Evolutionary conservation across 1,140 invertebrate species (phyloP), one percentile per base, ranked within the genome.

Genomic region (Caenorhabditis tropicalis): DNA sequence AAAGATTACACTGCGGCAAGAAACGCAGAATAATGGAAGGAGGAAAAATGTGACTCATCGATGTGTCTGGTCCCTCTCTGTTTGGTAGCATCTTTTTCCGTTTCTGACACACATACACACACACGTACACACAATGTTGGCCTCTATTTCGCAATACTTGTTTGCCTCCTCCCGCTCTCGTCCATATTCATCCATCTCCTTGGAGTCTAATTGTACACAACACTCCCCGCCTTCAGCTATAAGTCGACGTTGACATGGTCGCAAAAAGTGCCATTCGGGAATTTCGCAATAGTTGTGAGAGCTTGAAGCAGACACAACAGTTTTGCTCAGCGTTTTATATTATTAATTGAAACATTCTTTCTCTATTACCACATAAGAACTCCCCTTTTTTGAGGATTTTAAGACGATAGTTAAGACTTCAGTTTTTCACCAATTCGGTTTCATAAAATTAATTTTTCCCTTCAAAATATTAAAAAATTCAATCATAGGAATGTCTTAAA

Each of bases 131-230:
- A 43, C 65, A 39, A 74, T 12, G n/a, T 74, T 74, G 65, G 16
- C 36, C 33, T 24, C 65, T 15, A 74, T 74, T 74, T 74, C 65
- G 65, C 65, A 74, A 74, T 74, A 27, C 33, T 36, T 21, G 29
- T 31, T 10, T 21, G 10, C 21, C 31, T 31, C 58, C 31, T 60
- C 33, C 29, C 24, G 51, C 9, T 43, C 5, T 10, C 33, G 36
- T 43, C 33, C 33, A 36, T 74, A 74, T 74, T 74, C 65, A 74
- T 74, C 65, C 65, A 43, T 65, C 58, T 43, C 36, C 65, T 74
- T 74, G 65, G 65, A 74, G 65, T 74, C 36, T 74, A 24, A 74
- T 74, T 39, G 65, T 74, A 43, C 65, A 39, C 36, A 74, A 74
- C 33, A 19, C 4, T 33, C 65, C 7, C 65, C 65, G 65, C 65